phyloP scores from a whole-genome alignment of 2,888 invertebrate species.

The Drosophila demipolita region DNA sequence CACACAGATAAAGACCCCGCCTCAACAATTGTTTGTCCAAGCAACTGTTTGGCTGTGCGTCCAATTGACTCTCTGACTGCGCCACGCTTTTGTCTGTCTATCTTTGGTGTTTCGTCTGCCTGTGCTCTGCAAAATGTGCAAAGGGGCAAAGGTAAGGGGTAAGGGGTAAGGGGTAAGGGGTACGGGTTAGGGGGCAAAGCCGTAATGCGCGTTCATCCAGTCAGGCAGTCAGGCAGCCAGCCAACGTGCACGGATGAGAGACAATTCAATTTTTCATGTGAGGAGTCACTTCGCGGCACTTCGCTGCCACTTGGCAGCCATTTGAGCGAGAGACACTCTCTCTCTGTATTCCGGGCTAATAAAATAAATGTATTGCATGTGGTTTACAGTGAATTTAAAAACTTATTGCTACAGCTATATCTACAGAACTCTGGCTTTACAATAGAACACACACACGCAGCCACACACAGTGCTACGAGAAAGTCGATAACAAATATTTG shows the following conservation, averaged over 20 bases:
- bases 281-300: slow-evolving; percentile 55
- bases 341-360: slow-evolving; percentile 26
- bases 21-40: slow-evolving; percentile 53
- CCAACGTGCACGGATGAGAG: slow-evolving; percentile 48
- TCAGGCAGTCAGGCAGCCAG: slow-evolving; percentile 29
- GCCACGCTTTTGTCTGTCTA: slow-evolving; percentile 42
- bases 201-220: slow-evolving; percentile 51
- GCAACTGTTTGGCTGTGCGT: slow-evolving; percentile 36
- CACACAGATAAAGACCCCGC: slow-evolving; percentile 22
- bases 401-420: slow-evolving; percentile 15
- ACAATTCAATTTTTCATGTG: slow-evolving; percentile 70
- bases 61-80: slow-evolving; percentile 35
- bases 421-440: neutral
- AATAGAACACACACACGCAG: slow-evolving; percentile 1
- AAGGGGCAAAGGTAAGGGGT: neutral
- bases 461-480: neutral
- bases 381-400: slow-evolving; percentile 31
- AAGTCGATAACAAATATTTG: slow-evolving; percentile 18
- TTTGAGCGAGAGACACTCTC: slow-evolving; percentile 18
- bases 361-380: slow-evolving; percentile 48
- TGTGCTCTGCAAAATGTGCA: slow-evolving; percentile 12
- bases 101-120: slow-evolving; percentile 40
- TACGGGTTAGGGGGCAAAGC: neutral
- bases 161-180: neutral
- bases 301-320: slow-evolving; percentile 55